Evolutionary conservation across 2,888 invertebrate genomes (phyloP).

Genomic region (Eristalis arbustorum): DNA sequence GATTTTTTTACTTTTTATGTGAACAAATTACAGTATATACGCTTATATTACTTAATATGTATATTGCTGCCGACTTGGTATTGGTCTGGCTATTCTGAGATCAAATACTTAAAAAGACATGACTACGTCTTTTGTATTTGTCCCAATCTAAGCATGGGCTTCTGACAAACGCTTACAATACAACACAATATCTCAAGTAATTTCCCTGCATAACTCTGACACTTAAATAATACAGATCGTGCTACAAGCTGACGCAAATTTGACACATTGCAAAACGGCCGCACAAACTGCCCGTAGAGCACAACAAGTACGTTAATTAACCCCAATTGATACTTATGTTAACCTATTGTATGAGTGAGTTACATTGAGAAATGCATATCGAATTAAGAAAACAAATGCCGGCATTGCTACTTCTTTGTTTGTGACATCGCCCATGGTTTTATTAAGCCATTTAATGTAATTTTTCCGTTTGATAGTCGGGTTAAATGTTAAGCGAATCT

Average conservation of each 20-base stretch:
- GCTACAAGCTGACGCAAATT: background rate
- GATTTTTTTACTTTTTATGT: too few relatives aligned
- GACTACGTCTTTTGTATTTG: too few relatives aligned
- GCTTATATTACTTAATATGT: too few relatives aligned
- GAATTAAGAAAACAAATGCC: constrained; percentile 21
- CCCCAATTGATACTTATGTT: constrained; percentile 47
- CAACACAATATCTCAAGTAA: too few relatives aligned
- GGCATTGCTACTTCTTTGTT: background rate
- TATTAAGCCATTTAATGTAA: constrained; percentile 7
- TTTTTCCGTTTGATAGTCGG: background rate
- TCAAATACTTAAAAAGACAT: too few relatives aligned
- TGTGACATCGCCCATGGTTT: background rate
- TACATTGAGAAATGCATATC: constrained; percentile 35
- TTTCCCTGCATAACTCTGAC: too few relatives aligned
- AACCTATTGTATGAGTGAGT: constrained; percentile 41
- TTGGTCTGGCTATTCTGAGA: too few relatives aligned
- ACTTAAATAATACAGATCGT: background rate
- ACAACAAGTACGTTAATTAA: constrained; percentile 38
- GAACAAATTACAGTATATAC: too few relatives aligned
- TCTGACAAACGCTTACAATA: too few relatives aligned
- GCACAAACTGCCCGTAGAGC: background rate
- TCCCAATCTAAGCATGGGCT: too few relatives aligned
- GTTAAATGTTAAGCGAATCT: background rate
- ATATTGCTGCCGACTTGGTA: too few relatives aligned
- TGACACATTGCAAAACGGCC: background rate